Conservation (phyloP, 2,888 invertebrate genomes). For the Calameuta filiformis region DNA sequence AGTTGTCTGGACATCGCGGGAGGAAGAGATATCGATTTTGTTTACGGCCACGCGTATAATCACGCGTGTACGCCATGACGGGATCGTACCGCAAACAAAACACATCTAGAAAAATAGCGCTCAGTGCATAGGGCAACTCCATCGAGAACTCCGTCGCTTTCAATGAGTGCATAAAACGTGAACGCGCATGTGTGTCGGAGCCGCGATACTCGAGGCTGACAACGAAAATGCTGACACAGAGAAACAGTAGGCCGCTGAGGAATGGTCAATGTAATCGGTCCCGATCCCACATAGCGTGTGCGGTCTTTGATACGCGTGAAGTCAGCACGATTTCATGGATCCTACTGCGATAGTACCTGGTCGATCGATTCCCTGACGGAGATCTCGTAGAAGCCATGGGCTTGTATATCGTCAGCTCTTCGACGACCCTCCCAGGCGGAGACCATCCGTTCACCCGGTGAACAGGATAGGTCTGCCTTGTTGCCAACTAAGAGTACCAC, state of each 20-base stretch:
- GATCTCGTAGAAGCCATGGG: constrained; percentile 86
- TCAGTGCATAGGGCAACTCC: constrained; percentile 15
- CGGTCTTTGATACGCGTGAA: not conserved
- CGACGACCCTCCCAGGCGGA: constrained; percentile 78
- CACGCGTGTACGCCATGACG: constrained; percentile 52
- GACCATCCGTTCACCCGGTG: constrained; percentile 82
- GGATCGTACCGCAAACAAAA: not conserved
- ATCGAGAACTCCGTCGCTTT: not conserved
- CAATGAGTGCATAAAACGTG: not conserved
- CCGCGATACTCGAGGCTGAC: not conserved
- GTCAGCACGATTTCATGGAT: not conserved
- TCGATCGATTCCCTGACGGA: constrained; percentile 87
- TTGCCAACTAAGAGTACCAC: constrained; percentile 83
- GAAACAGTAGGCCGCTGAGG: not conserved
- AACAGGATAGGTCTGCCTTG: constrained; percentile 75
- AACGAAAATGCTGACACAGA: not conserved
- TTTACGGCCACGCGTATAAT: constrained; percentile 46
- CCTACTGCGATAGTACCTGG: constrained; percentile 68
- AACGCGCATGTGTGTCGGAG: not conserved
- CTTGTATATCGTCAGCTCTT: constrained; percentile 81
- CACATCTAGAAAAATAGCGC: not conserved
- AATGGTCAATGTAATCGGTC: not conserved
- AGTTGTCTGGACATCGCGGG: not conserved
- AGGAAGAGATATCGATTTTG: constrained; percentile 42
- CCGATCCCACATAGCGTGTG: not conserved